Evolutionary conservation across 1,140 invertebrate genomes (phyloP), one percentile per base, ranked within the genome.

Genomic region (Chelonus insularis): DNA sequence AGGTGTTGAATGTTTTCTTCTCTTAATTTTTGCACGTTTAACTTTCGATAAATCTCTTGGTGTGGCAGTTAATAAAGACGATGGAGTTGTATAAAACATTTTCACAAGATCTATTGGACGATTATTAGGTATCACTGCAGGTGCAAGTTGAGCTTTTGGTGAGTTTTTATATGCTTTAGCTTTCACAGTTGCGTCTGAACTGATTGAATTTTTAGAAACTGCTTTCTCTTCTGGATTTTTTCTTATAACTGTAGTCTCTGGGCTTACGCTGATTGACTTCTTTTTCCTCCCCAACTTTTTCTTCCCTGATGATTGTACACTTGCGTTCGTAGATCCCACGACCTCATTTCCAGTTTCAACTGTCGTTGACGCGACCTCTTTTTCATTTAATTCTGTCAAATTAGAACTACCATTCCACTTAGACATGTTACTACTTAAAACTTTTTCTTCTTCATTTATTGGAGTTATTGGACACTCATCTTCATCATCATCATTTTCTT

Each of bases 81-180:
- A 70, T 0, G 80, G 80, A 0, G 80, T 82, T 0, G 74, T 80
- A 12, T 82, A 82, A 55, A 82, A 81, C 54, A 82, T 75, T 47
- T 73, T 82, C 3, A 75, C 68, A 5, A 82, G 66, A 57, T 82
- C 80, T 0, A 74, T 21, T 0, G 80, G 80, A 11, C 74, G 65
- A 37, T 75, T 61, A 8, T 8, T 52, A 37, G 9, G 75, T 16
- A 61, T 71, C 0, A 75, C 70, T 1, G 61, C 34, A 32, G 68
- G 74, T 5, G 61, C 64, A 16, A 25, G 72, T 41, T 52, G 68
- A 0, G 51, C 34, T 7, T 57, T 70, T 1, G 67, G 47, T 14
- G 64, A 58, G 9, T 16, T 8, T 2, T 60, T 45, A 11, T 48
- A 37, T 1, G 21, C 52, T 14, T 25, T 29, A 9, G 43, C 41